These are phyloP conservation scores for Bothrops alternatus DNA, from an alignment of 2,797 vertebrate genomes.

Conservation along the genomic window DNA sequence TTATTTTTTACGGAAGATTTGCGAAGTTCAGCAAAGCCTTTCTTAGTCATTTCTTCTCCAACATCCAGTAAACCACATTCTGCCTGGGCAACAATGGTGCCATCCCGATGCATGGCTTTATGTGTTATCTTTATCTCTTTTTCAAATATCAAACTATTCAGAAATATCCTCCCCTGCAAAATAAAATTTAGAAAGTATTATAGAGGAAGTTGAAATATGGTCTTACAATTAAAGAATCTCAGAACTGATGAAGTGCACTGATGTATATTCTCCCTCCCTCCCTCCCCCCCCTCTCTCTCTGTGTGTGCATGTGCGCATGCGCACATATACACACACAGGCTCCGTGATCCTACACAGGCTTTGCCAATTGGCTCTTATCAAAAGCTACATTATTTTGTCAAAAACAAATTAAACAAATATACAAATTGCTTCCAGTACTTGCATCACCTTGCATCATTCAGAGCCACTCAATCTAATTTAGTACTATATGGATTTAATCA, in stretches of 20 bases:
- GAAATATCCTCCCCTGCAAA: slow-evolving; percentile 76
- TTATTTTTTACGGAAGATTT: slow-evolving; percentile 30
- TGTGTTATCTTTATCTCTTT: slow-evolving; percentile 74
- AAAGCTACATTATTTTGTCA: no score
- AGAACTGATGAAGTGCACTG: neutral
- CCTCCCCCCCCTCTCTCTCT: no score
- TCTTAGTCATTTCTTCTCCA: slow-evolving; percentile 76
- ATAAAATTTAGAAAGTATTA: slow-evolving; percentile 14
- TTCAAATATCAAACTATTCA: slow-evolving; percentile 75
- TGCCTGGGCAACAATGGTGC: slow-evolving; percentile 72
- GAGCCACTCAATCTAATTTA: neutral
- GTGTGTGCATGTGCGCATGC: no score
- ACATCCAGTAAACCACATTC: slow-evolving; percentile 71
- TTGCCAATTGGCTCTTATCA: no score
- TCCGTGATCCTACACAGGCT: no score
- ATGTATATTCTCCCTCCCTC: neutral
- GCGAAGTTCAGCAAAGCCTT: slow-evolving; percentile 73
- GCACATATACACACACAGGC: neutral
- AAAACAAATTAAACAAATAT: no score
- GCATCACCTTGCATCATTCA: neutral
- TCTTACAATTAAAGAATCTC: neutral
- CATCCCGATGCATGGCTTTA: slow-evolving; percentile 72
- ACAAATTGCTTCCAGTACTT: neutral
- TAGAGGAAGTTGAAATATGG: neutral
- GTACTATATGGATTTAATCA: neutral